phyloP scores from a whole-genome alignment of 2,888 invertebrate species.

The Seira ritae region DNA sequence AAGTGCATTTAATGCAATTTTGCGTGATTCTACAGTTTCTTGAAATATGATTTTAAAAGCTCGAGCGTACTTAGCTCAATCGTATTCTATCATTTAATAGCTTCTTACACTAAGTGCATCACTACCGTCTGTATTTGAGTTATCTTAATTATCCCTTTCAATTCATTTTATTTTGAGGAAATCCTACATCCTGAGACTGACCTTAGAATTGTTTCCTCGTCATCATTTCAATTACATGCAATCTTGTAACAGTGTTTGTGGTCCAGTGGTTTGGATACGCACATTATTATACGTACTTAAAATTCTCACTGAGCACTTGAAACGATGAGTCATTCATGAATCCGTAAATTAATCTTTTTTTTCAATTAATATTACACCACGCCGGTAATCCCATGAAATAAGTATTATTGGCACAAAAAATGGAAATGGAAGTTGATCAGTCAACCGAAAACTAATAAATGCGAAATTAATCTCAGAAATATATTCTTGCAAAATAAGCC shows the following conservation, averaged over 20 bases:
- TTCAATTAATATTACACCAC: neutral
- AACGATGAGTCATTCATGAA: neutral
- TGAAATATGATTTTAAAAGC: too few species aligned
- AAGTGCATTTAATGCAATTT: too few species aligned
- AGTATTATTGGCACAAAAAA: neutral
- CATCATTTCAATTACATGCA: neutral
- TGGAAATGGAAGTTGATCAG: too few species aligned
- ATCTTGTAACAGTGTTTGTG: neutral
- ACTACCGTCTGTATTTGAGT: neutral
- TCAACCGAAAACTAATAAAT: too few species aligned
- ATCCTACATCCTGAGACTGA: conserved; percentile 14
- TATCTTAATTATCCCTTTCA: neutral
- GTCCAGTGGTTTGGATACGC: neutral
- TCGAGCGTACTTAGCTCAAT: too few species aligned
- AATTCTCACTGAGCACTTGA: neutral
- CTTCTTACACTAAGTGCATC: too few species aligned
- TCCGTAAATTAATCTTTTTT: too few species aligned
- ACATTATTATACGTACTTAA: neutral
- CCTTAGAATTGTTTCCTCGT: neutral
- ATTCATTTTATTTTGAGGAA: neutral
- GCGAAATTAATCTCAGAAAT: too few species aligned
- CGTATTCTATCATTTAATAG: too few species aligned
- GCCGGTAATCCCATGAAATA: neutral
- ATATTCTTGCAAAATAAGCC: neutral
- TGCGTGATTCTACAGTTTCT: too few species aligned